Percentiles rank a stretch among this genome's conserved stretches.
phyloP scores from a whole-genome alignment of 2,113 vertebrate species.

The Delphinus delphis region DNA sequence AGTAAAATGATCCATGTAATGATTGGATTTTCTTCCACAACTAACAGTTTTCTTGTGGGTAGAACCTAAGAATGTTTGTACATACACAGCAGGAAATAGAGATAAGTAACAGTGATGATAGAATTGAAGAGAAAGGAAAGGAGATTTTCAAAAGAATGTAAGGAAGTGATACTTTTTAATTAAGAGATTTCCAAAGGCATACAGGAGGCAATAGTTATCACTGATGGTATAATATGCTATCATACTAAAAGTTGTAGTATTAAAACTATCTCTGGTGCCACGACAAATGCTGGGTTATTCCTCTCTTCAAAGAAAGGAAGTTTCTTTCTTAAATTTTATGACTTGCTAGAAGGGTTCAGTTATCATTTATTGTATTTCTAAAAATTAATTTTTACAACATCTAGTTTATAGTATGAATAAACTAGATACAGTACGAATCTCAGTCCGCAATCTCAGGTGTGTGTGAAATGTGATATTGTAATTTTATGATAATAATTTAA shows the following conservation, averaged over 20 bases:
- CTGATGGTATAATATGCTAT: not conserved
- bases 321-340: not conserved
- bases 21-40: not conserved
- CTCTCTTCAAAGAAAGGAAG: not conserved
- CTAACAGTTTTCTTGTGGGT: not conserved
- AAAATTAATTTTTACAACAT: not conserved
- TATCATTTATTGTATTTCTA: not conserved
- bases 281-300: not conserved
- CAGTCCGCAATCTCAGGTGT: not conserved
- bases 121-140: not conserved
- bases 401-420: not conserved
- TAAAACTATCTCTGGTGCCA: not conserved
- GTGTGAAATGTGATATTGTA: not conserved
- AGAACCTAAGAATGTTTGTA: not conserved
- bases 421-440: not conserved
- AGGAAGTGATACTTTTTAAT: constrained; percentile 10
- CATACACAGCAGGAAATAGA: not conserved
- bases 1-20: not conserved
- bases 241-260: not conserved
- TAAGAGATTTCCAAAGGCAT: not conserved
- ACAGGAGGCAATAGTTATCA: not conserved
- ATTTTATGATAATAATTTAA: not conserved
- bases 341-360: not conserved
- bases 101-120: not conserved
- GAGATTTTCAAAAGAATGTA: not conserved